Evolutionary conservation across 2,113 vertebrate species (phyloP), one percentile per base, ranked within the genome.

Genomic region (Peucedramus taeniatus): DNA sequence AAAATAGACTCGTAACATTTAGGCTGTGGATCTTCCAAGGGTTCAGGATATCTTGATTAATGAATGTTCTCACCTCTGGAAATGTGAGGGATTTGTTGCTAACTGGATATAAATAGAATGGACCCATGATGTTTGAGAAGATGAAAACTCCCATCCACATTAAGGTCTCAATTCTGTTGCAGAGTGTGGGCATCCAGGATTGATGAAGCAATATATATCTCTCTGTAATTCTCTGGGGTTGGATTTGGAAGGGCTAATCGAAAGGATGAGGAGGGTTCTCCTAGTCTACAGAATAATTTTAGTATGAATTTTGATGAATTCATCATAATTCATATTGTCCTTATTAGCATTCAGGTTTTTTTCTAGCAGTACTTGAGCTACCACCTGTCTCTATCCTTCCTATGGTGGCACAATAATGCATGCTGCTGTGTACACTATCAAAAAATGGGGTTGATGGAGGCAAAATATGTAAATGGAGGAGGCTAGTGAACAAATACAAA

Each of bases 71-170:
- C 47, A 84, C 11, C n/a, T 74, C 51, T 66, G 35, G 35, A 83
- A 94, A 74, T n/a, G 18, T 59, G 59, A 15, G 9, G 39, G 35
- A 75, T 6, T 42, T 75, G 17, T 42, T 81, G 21, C 6, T 78
- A 47, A 47, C 11, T 23, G 35, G 56, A 33, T 81, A 39, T 33
- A 74, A 87, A 74, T 54, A 57, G 76, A 74, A 80, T 9, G 17
- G 6, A 76, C 23, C 24, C 26, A 37, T 56, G 50, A 44, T 81
- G 12, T 57, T 61, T 0, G 0, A 45, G 59, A 81, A 74, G 24
- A 65, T 56, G 31, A 8, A 49, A 69, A 80, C 45, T 74, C 45
- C 27, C 10, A 18, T 23, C 1, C 0, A 0, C 45, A 70, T 71
- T 83, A 45, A 49, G 19, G 11, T 9, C 10, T 72, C 51, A 20